Evolutionary conservation across 2,797 vertebrate genomes (phyloP), one percentile per base, ranked within the genome.

Genomic region (Nyctalus aviator): DNA sequence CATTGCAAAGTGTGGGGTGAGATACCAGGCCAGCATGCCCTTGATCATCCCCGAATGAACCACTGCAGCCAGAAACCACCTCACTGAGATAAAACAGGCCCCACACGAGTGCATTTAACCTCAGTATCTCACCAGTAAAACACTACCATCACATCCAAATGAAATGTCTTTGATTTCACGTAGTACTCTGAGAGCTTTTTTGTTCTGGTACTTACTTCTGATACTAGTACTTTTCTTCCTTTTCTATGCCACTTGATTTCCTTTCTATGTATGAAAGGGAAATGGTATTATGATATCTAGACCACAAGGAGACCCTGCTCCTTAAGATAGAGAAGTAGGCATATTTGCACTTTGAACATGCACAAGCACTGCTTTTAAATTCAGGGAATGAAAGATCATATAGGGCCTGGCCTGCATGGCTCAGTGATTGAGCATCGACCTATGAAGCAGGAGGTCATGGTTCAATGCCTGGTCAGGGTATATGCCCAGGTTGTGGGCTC

Each of bases 1-100:
- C 78, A 77, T 35, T 18, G 3, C 82, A 86, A 73, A 76, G 66
- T 89, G 30, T 23, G 53, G 95, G 90, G 88, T 93, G 94, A 95
- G 95, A 96, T 50, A 72, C 66, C 75, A 88, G 95, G 88, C 95
- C 95, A 94, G 25, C 30, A 30, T 23, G 84, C 87, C 91, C 44
- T 27, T 18, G 91, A 96, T 84, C 21, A 71, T 77, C 75, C 71
- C 21, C 53, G 9, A 81, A 84, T 32, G 90, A 88, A 82, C 68
- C 55, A 17, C 2, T 23, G 41, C 94, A 92, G 90, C 96, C 84
- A 77, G 76, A 96, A 73, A 32, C 83, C 9, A 55, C 53, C 68
- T 64, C 62, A 1, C 53, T 30, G 35, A 62, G 53, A 57, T 3
- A 27, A 50, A 50, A 72, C 7, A 57, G 83, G n/a, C 0, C 48